Conservation (phyloP, 1,140 invertebrate species). For the Bombyx mori region ASM3026992v2 NC_085125.1:9692001-9692500, state of each 20-base stretch:
- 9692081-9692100: no score
- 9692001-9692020: no score
- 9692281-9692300: background rate
- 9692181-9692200: background rate
- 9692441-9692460: conserved; percentile 56
- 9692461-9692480: conserved; percentile 68
- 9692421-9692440: conserved; percentile 44
- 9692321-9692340: conserved; percentile 52
- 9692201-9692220: background rate
- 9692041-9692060: no score
- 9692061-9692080: no score
- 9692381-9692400: conserved; percentile 63
- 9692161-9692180: no score
- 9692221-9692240: background rate
- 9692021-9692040: no score
- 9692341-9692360: conserved; percentile 42
- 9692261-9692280: background rate
- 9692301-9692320: conserved; percentile 19
- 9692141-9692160: no score
- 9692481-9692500: conserved; percentile 62
- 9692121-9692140: no score
- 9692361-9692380: conserved; percentile 58
- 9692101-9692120: no score
- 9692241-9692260: no score
- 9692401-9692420: conserved; percentile 63